Evolutionary conservation across 2,113 vertebrate species (phyloP), one percentile per base, ranked within the genome.

Genomic region (Dermatemys mawii): DNA sequence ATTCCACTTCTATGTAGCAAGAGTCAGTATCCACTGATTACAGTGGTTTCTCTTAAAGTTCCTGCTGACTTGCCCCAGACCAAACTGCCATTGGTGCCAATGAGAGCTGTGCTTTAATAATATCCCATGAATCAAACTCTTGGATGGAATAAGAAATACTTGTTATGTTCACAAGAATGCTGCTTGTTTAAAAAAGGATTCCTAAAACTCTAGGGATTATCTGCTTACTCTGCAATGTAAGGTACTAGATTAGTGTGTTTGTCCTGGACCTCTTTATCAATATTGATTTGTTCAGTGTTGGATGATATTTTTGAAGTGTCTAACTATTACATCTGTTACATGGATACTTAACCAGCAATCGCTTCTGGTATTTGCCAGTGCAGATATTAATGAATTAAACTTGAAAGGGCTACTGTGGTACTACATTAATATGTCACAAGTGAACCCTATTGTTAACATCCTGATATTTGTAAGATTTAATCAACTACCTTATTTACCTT

Each of bases 401-500:
- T 75, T 41, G 76, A 86, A 87, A 91, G 24, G 35, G 21, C 89
- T 32, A 49, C 88, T 35, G 38, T 12, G 46, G 5, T 6, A 22
- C 11, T 73, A 44, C 55, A 24, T 87, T 90, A 79, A 78, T 55
- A 89, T 79, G 8, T 50, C 44, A 12, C 63, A 3, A 82, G 22
- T 82, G 86, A 86, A 32, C 54, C 38, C 12, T 83, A 38, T 63
- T 27, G 51, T 88, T 86, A 95, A 88, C 92, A 93, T 81, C 90
- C n/a, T n/a, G 81, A 57, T 44, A 93, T 78, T 63, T 22, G 41
- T 32, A 44, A 6, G 17, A 81, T 89, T 91, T 83, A 88, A 89
- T 63, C 44, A 70, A 90, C 92, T 76, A 60, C 41, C 29, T 94
- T 93, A 91, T 85, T 82, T 85, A n/a, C n/a, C n/a, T n/a, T n/a